These are phyloP conservation scores for Kryptolebias marmoratus DNA, from an alignment of 2,113 vertebrate species.

Conservation along the genomic window DNA sequence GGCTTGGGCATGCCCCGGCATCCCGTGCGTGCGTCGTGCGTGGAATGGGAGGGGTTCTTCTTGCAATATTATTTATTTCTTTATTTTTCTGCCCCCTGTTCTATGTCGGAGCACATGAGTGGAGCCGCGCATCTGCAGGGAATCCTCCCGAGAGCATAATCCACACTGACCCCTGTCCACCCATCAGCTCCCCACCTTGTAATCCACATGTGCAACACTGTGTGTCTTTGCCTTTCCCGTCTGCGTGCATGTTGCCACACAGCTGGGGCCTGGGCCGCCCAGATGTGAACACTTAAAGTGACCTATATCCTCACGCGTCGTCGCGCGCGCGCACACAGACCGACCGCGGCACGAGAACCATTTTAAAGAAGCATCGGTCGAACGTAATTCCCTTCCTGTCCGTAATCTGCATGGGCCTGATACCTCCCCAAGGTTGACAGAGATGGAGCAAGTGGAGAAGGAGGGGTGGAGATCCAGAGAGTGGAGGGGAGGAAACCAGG, in stretches of 20 bases:
- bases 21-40: conserved; percentile 65
- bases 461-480: too few species aligned
- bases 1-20: conserved; percentile 75
- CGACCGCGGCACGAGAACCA: too few species aligned
- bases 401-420: too few species aligned
- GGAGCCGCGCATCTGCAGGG: neutral
- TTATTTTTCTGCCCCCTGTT: too few species aligned
- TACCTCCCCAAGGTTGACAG: too few species aligned
- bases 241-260: conserved; percentile 41
- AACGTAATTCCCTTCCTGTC: too few species aligned
- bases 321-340: neutral
- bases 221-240: conserved; percentile 6
- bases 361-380: too few species aligned
- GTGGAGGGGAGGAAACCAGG: too few species aligned
- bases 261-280: conserved; percentile 40
- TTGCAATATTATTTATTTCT: conserved; percentile 12
- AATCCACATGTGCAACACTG: conserved; percentile 16
- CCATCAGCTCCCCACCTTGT: neutral
- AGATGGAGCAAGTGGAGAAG: too few species aligned
- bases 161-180: neutral
- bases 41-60: conserved; percentile 10
- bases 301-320: conserved; percentile 36
- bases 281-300: conserved; percentile 33
- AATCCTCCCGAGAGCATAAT: neutral
- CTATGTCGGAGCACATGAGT: too few species aligned